Evolutionary conservation across 1,140 invertebrate species (phyloP).

Genomic region (Cardiocondyla obscurior): DNA sequence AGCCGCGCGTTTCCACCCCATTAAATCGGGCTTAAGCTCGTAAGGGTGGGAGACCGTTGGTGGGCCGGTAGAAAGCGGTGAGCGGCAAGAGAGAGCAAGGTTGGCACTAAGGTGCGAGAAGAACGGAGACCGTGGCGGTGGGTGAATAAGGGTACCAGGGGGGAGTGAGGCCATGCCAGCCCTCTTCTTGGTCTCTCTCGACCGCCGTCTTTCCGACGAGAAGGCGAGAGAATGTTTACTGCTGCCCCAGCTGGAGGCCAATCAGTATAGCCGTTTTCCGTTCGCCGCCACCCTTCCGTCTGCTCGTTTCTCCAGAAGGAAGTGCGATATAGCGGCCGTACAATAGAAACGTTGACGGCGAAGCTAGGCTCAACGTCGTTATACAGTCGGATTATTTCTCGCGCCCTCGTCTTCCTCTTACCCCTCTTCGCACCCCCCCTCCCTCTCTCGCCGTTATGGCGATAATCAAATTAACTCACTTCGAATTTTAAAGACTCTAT

Average conservation of each 20-base stretch:
- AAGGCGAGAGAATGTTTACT: conserved; percentile 80
- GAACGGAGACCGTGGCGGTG: conserved; percentile 28
- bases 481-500: conserved; percentile 65
- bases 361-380: conserved; percentile 71
- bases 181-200: conserved; percentile 14
- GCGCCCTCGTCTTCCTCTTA: conserved; percentile 21
- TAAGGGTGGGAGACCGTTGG: conserved; percentile 53
- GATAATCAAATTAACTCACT: conserved; percentile 76
- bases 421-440: conserved; percentile 10
- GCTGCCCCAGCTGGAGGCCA: conserved; percentile 80
- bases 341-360: conserved; percentile 66
- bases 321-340: conserved; percentile 51
- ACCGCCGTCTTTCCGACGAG: conserved; percentile 46
- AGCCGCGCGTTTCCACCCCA: conserved; percentile 83
- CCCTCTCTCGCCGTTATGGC: conserved; percentile 54
- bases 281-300: conserved; percentile 50
- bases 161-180: conserved; percentile 22
- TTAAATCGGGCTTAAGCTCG: conserved; percentile 84
- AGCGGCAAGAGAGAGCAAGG: conserved; percentile 18
- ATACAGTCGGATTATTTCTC: conserved; percentile 78
- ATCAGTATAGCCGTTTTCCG: conserved; percentile 74
- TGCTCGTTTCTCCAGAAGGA: conserved; percentile 22
- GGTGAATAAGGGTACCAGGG: conserved; percentile 38
- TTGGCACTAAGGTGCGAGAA: conserved; percentile 36
- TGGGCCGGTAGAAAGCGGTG: conserved; percentile 11